Evolutionary conservation across 2,888 invertebrate species (phyloP).

Genomic region (Parascotia fuliginaria): DNA sequence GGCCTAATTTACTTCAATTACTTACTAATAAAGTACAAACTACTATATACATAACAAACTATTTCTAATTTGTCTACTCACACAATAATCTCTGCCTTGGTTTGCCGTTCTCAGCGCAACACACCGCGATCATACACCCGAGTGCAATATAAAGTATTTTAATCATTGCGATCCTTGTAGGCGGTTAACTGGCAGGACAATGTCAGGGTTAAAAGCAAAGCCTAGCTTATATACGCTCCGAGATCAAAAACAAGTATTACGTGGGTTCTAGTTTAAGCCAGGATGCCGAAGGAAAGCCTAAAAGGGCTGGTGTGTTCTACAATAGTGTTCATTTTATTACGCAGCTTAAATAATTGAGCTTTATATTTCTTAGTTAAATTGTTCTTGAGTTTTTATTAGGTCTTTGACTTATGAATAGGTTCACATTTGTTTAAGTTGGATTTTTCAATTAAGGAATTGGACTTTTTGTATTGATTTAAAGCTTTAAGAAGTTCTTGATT

Average conservation of each 20-base stretch:
- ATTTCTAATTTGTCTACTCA: too few species aligned
- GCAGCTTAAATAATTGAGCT: conserved; percentile 25
- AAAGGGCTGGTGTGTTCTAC: conserved; percentile 71
- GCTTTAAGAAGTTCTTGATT: too few species aligned
- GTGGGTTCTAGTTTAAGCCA: conserved; percentile 78
- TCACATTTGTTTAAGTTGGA: too few species aligned
- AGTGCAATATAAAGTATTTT: conserved; percentile 53
- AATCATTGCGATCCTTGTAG: conserved; percentile 55
- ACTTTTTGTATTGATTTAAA: too few species aligned
- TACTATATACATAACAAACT: not conserved
- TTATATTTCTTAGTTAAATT: conserved; percentile 12
- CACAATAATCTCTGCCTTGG: conserved; percentile 28
- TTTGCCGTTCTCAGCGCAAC: conserved; percentile 20
- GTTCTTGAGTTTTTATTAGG: not conserved
- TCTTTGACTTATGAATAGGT: not conserved
- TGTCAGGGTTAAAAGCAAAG: conserved; percentile 76
- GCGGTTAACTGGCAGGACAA: conserved; percentile 65
- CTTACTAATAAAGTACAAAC: too few species aligned
- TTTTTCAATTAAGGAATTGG: too few species aligned
- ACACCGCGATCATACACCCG: conserved; percentile 38
- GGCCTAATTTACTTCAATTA: too few species aligned
- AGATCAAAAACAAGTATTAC: conserved; percentile 71
- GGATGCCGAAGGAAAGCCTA: conserved; percentile 72
- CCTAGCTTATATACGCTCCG: conserved; percentile 80
- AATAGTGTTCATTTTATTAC: conserved; percentile 38